phyloP scores from a whole-genome alignment of 2,113 vertebrate genomes.

The Vulpes lagopus region DNA sequence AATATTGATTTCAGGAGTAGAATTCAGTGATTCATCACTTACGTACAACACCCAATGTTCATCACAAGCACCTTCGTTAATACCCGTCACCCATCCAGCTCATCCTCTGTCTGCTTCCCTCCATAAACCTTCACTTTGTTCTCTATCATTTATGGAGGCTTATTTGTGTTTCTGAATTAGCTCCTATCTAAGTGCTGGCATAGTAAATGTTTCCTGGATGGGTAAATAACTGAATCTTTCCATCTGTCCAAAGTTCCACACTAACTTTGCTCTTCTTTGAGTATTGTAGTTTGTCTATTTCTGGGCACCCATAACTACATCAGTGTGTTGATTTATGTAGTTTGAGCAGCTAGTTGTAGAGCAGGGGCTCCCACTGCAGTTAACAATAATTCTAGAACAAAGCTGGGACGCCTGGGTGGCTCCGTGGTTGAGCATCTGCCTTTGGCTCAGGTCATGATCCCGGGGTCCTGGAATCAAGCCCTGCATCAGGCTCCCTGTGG shows the following conservation, averaged over 20 bases:
- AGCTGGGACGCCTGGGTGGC: background rate
- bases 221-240: background rate
- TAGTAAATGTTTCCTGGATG: background rate
- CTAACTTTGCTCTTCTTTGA: background rate
- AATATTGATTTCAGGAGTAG: background rate
- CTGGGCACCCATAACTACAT: background rate
- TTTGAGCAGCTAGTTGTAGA: background rate
- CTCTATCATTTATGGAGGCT: background rate
- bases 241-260: background rate
- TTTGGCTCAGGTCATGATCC: no score
- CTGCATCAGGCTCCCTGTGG: no score
- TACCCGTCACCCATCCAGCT: background rate
- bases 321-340: background rate
- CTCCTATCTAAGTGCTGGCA: background rate
- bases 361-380: background rate
- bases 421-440: no score
- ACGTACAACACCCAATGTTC: background rate
- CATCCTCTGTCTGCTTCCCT: background rate
- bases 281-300: background rate
- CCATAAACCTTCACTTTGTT: background rate
- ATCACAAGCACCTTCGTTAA: background rate
- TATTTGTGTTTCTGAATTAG: slow-evolving; percentile 19
- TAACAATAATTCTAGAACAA: background rate
- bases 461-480: no score
- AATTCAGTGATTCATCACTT: background rate